Base-by-base conservation (phyloP, 2,888 invertebrate genomes). In the Drosophila histrio region DNA sequence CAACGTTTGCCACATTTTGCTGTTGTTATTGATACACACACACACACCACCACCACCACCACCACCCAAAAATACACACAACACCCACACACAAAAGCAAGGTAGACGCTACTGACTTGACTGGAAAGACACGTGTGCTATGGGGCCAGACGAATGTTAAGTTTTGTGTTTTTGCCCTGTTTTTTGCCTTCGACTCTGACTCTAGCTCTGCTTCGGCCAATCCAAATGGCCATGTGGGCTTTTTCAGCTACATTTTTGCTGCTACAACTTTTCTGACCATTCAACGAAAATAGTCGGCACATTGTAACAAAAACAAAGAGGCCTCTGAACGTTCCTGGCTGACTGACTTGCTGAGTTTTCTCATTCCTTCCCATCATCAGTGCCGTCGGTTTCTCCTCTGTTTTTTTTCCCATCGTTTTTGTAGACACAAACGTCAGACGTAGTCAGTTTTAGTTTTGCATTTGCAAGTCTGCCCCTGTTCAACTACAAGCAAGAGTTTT, bases 231-330 rank as follows among this genome's bases (percentile, higher is more conserved):
- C 81, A 58, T 77, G 74, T 77, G 60, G 67, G 78, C 59, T 56
- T 59, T 77, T 72, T 65, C 41, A 59, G 58, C 78, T 41, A 60
- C 34, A 56, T 49, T 78, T 68, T 50, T 68, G 62, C 60, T 47
- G 32, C 77, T 62, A 66, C 54, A 83, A 83, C 88, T 83, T 81
- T 86, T 72, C 67, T 86, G 80, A 76, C 84, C 87, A 86, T 86
- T 86, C 77, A 72, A 76, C 64, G 66, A 72, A 86, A 86, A 86
- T 69, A 61, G 75, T 70, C 83, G 54, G 83, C 61, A 82, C 77
- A 74, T 79, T 86, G 71, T 71, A 64, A 49, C 77, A 71, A 85
- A 80, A 88, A 86, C 79, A 73, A 77, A 63, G 58, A 64, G 57
- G 79, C 61, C 60, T 54, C 68, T 36, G 52, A 53, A 61, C 56